Base-by-base conservation (phyloP, 2,888 invertebrate species). In the Gastracanthus pulcherrimus region DNA sequence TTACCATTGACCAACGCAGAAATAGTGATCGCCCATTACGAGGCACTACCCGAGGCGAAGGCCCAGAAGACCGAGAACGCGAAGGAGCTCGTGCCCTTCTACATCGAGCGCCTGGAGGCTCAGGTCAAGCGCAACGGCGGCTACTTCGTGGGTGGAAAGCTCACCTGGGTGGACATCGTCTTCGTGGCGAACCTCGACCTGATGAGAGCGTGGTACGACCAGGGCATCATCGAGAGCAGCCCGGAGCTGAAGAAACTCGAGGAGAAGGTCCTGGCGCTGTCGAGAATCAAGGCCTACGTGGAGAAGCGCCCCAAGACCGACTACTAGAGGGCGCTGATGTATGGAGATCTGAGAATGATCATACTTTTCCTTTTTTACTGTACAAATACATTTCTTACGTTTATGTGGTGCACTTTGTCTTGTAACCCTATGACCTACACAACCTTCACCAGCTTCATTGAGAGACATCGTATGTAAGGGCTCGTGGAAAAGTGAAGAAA, bases 161-260 rank as follows among this genome's bases (percentile, higher is more conserved):
- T 95, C 31, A 94, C 94, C 34, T 95, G 95, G 94, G 95, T 94
- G 75, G 95, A 95, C 89, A 86, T 95, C 13, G 92, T 92, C 82
- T 94, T 95, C 84, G 93, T 93, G 76, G 93, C 92, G 81, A 91
- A 94, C 84, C 90, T 94, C 84, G 55, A 55, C n/a, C 23, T n/a
- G 26, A 1, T 55, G 0, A 55, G 26, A 3, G 9, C 26, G 2
- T 23, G 55, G 7, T 23, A 6, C 11, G 45, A n/a, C 16, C 23
- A 23, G 11, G 11, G 91, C 58, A 93, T 94, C 85, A 89, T 95
- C 58, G 89, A 94, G 80, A 94, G 93, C 81, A 93, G 93, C 19
- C 94, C 94, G 88, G 93, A 94, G 7, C 87, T 95, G 72, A 93
- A 93, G 86, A 92, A 92, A 58, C 92, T 94, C 31, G 92, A 92